Percentiles rank a stretch among this genome's conserved stretches.
Conservation (phyloP, 2,113 vertebrate genomes). For the rat (Rattus norvegicus) region DNA sequence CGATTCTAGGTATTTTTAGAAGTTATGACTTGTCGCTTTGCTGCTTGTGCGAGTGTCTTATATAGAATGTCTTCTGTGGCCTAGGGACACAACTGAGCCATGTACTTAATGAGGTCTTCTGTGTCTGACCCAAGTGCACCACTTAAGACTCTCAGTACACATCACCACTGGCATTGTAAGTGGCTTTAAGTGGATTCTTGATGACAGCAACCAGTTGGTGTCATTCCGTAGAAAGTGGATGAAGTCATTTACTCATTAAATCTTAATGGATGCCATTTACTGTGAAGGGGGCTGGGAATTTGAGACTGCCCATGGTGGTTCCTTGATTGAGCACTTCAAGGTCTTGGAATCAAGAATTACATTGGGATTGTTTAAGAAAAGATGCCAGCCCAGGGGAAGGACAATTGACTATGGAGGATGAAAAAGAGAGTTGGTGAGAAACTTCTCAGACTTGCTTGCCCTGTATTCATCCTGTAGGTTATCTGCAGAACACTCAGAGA, state of each 20-base stretch:
- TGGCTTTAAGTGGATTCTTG: constrained; percentile 37
- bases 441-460: background rate
- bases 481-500: background rate
- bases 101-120: background rate
- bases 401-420: background rate
- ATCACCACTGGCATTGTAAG: background rate
- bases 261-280: background rate
- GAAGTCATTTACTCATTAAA: constrained; percentile 60
- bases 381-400: background rate
- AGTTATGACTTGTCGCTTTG: background rate
- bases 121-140: background rate
- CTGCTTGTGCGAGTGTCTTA: background rate
- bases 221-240: constrained; percentile 18
- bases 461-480: too few species aligned
- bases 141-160: background rate
- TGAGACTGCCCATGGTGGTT: background rate
- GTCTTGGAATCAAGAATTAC: background rate
- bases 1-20: background rate
- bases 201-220: background rate
- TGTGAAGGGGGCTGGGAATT: background rate
- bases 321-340: background rate
- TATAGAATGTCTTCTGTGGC: background rate
- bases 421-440: too few species aligned
- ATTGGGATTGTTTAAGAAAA: background rate
- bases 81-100: background rate